These are phyloP conservation scores for Pogonocherus hispidulus DNA, from an alignment of 2,888 invertebrate species.

Conservation along the genomic window DNA sequence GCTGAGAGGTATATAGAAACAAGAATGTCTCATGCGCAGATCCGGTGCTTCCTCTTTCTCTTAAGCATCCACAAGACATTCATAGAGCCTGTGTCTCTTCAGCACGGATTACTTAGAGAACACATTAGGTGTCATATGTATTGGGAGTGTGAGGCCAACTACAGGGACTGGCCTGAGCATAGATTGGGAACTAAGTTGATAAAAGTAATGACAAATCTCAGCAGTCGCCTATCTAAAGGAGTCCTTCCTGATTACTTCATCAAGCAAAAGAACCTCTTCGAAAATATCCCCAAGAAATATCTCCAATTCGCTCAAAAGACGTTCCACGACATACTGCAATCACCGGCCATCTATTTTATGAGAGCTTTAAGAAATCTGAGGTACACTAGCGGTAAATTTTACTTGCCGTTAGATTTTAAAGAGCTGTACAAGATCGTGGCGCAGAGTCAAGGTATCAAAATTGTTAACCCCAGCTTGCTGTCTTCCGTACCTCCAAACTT, in stretches of 20 bases:
- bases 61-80: constrained; percentile 80
- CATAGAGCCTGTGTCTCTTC: constrained; percentile 76
- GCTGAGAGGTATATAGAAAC: constrained; percentile 84
- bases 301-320: constrained; percentile 76
- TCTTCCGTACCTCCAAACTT: constrained; percentile 26
- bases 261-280: constrained; percentile 78
- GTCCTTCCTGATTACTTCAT: constrained; percentile 82
- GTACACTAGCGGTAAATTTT: constrained; percentile 66
- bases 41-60: constrained; percentile 79
- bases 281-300: constrained; percentile 77
- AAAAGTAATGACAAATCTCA: constrained; percentile 76
- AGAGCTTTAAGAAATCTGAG: constrained; percentile 79
- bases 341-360: constrained; percentile 80
- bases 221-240: constrained; percentile 74
- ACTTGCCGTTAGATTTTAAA: constrained; percentile 53
- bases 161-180: constrained; percentile 81
- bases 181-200: constrained; percentile 79
- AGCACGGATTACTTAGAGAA: constrained; percentile 77
- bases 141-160: constrained; percentile 84
- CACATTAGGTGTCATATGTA: constrained; percentile 83
- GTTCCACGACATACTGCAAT: constrained; percentile 78
- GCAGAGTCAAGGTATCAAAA: constrained; percentile 30
- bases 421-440: constrained; percentile 54
- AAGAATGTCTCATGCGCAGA: constrained; percentile 79
- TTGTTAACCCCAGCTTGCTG: constrained; percentile 44